phyloP scores from a whole-genome alignment of 2,113 vertebrate genomes.

The Furnarius figulus region DNA sequence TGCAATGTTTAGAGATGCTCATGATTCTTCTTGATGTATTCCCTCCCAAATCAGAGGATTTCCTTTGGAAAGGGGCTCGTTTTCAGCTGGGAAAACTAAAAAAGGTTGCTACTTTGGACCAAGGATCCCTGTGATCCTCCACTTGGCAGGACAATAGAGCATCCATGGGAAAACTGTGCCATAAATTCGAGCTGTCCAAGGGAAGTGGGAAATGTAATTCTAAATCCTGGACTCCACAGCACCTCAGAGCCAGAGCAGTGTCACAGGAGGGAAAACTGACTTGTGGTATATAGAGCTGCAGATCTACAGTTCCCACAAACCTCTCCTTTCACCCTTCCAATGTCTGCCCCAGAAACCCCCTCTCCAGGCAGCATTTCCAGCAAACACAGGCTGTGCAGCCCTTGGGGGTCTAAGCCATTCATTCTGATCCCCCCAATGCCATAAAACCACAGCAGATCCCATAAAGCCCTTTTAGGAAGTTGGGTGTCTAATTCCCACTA shows the following conservation, averaged over 20 bases:
- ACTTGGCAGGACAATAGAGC: conserved; percentile 3
- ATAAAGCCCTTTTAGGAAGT: neutral
- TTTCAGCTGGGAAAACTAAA: neutral
- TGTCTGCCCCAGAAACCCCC: neutral
- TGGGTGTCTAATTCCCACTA: neutral
- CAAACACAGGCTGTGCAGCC: neutral
- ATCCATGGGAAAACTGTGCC: neutral
- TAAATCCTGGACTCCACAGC: neutral
- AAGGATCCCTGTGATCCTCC: neutral
- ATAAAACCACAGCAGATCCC: neutral
- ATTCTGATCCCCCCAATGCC: neutral
- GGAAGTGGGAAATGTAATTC: neutral
- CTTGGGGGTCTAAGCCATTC: neutral
- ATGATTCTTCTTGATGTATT: neutral
- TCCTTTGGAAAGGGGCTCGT: neutral
- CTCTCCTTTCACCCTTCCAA: neutral
- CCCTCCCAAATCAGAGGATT: neutral
- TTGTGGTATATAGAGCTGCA: neutral
- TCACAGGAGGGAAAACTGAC: neutral
- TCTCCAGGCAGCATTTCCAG: neutral
- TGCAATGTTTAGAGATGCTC: neutral
- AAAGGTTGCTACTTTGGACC: neutral
- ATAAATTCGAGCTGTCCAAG: neutral
- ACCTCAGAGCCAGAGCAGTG: neutral
- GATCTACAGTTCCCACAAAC: neutral